phyloP scores from a whole-genome alignment of 2,113 vertebrate species.

The Tragelaphus imberbis region DNA sequence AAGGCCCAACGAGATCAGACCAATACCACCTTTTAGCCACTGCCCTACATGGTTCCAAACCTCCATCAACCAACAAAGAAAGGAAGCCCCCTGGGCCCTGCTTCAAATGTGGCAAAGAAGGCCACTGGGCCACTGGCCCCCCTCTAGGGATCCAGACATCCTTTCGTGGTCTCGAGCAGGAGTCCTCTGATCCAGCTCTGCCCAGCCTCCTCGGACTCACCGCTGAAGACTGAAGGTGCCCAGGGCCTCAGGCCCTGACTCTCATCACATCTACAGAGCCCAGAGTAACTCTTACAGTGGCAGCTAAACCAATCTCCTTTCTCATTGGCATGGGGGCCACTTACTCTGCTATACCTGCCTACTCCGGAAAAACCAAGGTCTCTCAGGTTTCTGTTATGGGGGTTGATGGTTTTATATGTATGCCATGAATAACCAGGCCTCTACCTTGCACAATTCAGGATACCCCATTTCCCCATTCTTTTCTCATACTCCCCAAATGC shows the following conservation, averaged over 20 bases:
- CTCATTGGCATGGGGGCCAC: background rate
- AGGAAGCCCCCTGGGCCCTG: background rate
- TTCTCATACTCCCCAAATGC: background rate
- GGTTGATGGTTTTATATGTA: background rate
- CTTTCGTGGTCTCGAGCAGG: background rate
- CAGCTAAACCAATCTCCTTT: background rate
- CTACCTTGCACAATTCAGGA: background rate
- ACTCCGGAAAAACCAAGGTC: background rate
- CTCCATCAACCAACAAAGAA: background rate
- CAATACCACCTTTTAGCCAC: background rate
- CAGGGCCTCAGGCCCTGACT: background rate
- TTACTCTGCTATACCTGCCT: background rate
- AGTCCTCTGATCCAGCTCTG: background rate
- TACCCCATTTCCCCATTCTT: background rate
- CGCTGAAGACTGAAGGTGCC: background rate
- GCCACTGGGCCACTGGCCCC: background rate
- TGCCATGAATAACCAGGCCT: background rate
- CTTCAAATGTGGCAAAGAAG: background rate
- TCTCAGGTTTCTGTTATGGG: background rate
- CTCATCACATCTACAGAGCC: background rate
- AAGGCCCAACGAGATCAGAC: accelerated
- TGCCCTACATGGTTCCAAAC: background rate
- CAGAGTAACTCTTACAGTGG: background rate
- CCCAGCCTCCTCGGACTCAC: background rate
- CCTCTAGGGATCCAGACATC: background rate